phyloP scores from a whole-genome alignment of 2,797 vertebrate species.

The Halcyon chelicuti region DNA sequence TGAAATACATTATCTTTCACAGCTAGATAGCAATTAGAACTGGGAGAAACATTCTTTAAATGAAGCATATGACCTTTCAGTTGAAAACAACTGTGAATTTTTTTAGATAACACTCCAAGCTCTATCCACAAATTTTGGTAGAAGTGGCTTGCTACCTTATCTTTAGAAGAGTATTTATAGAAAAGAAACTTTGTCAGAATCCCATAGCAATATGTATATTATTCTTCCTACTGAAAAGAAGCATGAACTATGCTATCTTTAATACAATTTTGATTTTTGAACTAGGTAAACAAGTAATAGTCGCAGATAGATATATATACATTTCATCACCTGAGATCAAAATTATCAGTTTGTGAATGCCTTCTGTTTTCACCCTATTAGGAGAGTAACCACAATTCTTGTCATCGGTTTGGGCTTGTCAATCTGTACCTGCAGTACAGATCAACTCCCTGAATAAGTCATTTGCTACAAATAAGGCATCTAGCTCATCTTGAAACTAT shows the following conservation, averaged over 20 bases:
- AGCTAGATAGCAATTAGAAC: neutral
- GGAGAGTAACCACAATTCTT: neutral
- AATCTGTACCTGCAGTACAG: neutral
- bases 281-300: neutral
- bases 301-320: neutral
- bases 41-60: neutral
- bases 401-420: neutral
- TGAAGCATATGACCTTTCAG: neutral
- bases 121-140: neutral
- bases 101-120: neutral
- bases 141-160: neutral
- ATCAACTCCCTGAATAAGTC: conserved; percentile 26
- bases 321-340: neutral
- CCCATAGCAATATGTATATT: neutral
- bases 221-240: neutral
- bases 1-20: neutral
- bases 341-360: neutral
- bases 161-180: neutral
- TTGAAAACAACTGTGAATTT: neutral
- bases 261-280: neutral
- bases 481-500: neutral
- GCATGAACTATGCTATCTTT: neutral
- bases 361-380: neutral
- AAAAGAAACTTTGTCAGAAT: neutral
- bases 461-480: neutral